Conservation (phyloP, 2,797 vertebrate species). For the Clarias laeviceps region DNA sequence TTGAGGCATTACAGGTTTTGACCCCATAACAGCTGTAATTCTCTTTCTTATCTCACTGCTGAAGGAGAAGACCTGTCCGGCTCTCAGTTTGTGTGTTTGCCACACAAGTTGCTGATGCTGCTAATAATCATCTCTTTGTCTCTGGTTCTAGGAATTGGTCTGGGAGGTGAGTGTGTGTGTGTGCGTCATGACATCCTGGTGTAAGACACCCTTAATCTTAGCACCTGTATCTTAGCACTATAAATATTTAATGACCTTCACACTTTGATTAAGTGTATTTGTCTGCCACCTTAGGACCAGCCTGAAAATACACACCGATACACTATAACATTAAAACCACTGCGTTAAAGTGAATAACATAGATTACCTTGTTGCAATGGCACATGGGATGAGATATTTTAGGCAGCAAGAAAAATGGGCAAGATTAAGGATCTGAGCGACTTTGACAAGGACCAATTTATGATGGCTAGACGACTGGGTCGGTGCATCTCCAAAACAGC, state of each 20-base stretch:
- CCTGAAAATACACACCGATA: not conserved
- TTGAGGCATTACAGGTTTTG: not conserved
- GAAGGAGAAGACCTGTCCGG: conserved; percentile 46
- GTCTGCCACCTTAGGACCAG: not conserved
- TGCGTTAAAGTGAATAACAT: too few relatives aligned
- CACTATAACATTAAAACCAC: too few relatives aligned
- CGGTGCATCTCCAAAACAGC: too few relatives aligned
- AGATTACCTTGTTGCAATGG: too few relatives aligned
- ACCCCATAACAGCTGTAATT: conserved; percentile 14
- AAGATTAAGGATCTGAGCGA: too few relatives aligned
- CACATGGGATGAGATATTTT: too few relatives aligned
- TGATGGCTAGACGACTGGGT: too few relatives aligned
- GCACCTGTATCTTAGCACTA: conserved; percentile 33
- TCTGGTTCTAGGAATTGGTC: conserved; percentile 58
- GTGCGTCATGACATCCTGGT: conserved; percentile 24
- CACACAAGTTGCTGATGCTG: conserved; percentile 48
- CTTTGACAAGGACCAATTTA: too few relatives aligned
- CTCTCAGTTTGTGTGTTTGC: conserved; percentile 43
- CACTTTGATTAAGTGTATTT: conserved; percentile 44
- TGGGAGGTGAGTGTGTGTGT: conserved; percentile 58
- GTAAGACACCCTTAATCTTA: conserved; percentile 43
- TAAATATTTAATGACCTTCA: conserved; percentile 64
- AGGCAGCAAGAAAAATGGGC: too few relatives aligned
- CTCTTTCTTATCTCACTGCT: conserved; percentile 10
- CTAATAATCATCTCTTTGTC: conserved; percentile 50